phyloP scores from a whole-genome alignment of 2,113 vertebrate genomes.

The Lepisosteus osseus region DNA sequence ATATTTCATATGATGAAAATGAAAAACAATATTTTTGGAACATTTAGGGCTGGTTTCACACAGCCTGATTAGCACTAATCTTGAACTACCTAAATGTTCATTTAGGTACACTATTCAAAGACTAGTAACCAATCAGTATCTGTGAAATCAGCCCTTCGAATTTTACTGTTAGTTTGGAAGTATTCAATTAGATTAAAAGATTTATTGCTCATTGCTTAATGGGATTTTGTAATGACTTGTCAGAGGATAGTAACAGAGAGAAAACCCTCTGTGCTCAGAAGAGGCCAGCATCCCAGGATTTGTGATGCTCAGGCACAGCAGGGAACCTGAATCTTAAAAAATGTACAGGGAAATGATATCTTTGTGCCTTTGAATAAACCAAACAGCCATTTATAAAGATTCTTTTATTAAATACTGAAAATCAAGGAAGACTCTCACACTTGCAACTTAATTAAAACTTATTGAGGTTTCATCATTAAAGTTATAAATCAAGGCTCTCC shows the following conservation, averaged over 20 bases:
- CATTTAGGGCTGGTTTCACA: no score
- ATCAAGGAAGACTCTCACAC: not conserved
- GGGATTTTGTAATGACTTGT: no score
- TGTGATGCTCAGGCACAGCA: not conserved
- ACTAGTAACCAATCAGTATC: no score
- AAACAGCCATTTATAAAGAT: no score
- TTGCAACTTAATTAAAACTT: not conserved
- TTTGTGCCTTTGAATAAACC: not conserved
- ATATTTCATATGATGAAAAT: slow-evolving; percentile 32
- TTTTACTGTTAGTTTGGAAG: no score
- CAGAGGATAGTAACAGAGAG: slow-evolving; percentile 7
- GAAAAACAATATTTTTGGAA: not conserved
- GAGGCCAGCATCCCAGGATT: not conserved
- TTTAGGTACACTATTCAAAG: no score
- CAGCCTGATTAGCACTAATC: no score
- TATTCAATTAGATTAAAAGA: not conserved
- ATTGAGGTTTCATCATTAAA: no score
- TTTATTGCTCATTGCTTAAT: not conserved
- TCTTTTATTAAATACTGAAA: no score
- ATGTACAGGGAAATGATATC: not conserved
- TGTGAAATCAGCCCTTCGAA: no score
- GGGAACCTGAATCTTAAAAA: not conserved
- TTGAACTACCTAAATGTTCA: no score
- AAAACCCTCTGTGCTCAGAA: slow-evolving; percentile 10
- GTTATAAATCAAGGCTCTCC: no score